phyloP scores from a whole-genome alignment of 2,113 vertebrate species.

The Strix uralensis region DNA sequence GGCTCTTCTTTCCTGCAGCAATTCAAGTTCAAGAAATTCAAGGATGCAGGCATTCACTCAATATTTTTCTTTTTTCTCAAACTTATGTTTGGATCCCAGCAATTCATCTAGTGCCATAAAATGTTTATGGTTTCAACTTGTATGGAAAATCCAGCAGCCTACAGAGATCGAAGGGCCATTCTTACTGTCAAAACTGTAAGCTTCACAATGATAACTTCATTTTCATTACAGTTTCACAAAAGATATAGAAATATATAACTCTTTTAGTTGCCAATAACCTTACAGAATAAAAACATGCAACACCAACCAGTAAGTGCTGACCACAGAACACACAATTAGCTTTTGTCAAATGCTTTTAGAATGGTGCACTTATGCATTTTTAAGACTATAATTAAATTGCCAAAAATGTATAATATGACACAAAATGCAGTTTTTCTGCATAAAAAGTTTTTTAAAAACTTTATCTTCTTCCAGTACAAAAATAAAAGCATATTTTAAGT shows the following conservation, averaged over 20 bases:
- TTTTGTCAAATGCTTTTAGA: neutral
- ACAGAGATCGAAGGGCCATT: constrained; percentile 21
- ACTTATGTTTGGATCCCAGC: constrained; percentile 1
- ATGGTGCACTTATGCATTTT: neutral
- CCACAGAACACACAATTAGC: neutral
- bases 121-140: constrained; percentile 31
- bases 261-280: neutral
- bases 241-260: neutral
- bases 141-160: constrained; percentile 24
- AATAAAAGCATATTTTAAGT: neutral
- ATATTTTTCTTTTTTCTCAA: neutral
- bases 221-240: constrained; percentile 33
- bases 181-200: constrained; percentile 26
- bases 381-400: neutral
- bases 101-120: constrained; percentile 15
- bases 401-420: neutral
- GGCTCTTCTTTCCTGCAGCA: neutral
- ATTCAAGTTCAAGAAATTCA: neutral
- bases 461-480: neutral
- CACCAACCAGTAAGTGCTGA: neutral
- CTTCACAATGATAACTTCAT: constrained; percentile 24
- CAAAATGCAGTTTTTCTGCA: neutral
- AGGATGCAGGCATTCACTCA: neutral
- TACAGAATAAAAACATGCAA: neutral
- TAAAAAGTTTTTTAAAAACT: neutral